phyloP scores from a whole-genome alignment of 2,888 invertebrate genomes.

The Ennomos erosarius region DNA sequence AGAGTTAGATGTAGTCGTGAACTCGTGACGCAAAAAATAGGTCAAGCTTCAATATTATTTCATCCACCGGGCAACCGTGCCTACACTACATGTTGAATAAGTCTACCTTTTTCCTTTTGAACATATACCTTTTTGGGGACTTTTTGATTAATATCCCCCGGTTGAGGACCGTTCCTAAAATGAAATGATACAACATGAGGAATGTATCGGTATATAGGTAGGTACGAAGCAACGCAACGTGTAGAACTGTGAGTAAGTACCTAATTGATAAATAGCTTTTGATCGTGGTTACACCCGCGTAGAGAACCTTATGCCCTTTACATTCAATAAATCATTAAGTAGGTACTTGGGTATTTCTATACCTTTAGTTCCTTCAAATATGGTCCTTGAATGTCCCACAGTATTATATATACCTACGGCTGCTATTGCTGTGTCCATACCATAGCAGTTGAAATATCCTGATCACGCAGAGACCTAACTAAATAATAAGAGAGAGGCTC shows the following conservation, averaged over 20 bases:
- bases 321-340: too few species aligned
- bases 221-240: not conserved
- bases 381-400: too few species aligned
- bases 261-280: not conserved
- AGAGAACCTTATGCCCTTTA: too few species aligned
- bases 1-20: slow-evolving; percentile 45
- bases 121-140: slow-evolving; percentile 36
- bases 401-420: too few species aligned
- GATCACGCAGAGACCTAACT: too few species aligned
- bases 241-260: too few species aligned
- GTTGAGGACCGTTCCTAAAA: slow-evolving; percentile 28
- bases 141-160: slow-evolving; percentile 41
- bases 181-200: slow-evolving; percentile 13
- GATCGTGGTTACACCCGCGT: too few species aligned
- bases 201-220: slow-evolving; percentile 13
- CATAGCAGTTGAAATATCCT: too few species aligned
- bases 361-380: too few species aligned
- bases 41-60: slow-evolving; percentile 39
- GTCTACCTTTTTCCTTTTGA: slow-evolving; percentile 37
- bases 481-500: too few species aligned
- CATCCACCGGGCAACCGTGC: slow-evolving; percentile 30
- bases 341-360: too few species aligned
- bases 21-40: slow-evolving; percentile 39
- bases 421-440: too few species aligned
- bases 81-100: slow-evolving; percentile 24